Evolutionary conservation across 2,797 vertebrate species (phyloP), one percentile per base, ranked within the genome.

Genomic region (Tauraco hartlaubi): DNA sequence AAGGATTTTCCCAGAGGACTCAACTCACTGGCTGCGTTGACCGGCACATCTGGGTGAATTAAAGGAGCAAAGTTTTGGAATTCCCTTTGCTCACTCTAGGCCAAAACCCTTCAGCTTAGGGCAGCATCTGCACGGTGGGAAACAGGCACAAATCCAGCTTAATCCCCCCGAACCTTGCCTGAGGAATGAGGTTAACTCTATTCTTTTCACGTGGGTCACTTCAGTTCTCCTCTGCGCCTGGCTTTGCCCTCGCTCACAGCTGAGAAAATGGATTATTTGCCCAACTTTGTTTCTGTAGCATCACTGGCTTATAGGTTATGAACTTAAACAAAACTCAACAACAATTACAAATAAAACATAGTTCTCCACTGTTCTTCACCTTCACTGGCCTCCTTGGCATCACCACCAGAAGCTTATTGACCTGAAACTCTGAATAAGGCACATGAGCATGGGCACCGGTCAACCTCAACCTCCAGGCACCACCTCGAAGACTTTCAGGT

Each of bases 391-490:
- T 55, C 54, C 33, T 74, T 48, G 25, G 17, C n/a, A n/a, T n/a
- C 33, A 69, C 19, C 35, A 15, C 8, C 13, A 44, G 66, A 72
- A 69, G 29, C 14, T 73, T 54, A 49, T 17, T n/a, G 31, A 14
- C 39, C 39, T 41, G 39, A 41, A 41, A 41, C 39, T 59, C 58
- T 16, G 4, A 22, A 44, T 2, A 3, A 73, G 43, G 20, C 31
- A 37, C 26, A n/a, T 28, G 33, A 54, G 44, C 14, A 5, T 0
- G 2, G 51, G 20, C 46, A 48, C 9, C 0, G 0, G 20, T 35
- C 89, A 86, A n/a, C 63, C 25, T 52, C 44, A 20, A 20, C 44
- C 46, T n/a, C 51, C n/a, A 8, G 25, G 11, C 37, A 16, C 7
- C 12, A 51, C 49, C 56, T 33, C 35, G 43, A 86, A 58, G 62